A percentile compares a stretch with the other conserved stretches of the same genome.
Conservation (phyloP, 2,797 vertebrate species). For the Pseudopleuronectes americanus region DNA sequence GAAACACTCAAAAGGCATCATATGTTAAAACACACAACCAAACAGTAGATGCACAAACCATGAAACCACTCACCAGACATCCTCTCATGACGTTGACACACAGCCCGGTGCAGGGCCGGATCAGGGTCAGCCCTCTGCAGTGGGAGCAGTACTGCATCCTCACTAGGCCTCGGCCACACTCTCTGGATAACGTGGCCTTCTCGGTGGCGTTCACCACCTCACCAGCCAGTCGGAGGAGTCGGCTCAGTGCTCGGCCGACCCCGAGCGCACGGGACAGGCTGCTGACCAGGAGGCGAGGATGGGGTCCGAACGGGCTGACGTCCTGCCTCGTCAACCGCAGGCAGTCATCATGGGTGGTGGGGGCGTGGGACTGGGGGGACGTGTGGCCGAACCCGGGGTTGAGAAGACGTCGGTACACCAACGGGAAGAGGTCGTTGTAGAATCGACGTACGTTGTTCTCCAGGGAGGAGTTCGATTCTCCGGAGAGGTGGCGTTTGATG, state of each 20-base stretch:
- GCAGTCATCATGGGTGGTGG: constrained; percentile 78
- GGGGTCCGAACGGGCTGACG: constrained; percentile 87
- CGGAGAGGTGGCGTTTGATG: constrained; percentile 86
- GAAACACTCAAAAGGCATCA: no score
- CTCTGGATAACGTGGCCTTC: constrained; percentile 79
- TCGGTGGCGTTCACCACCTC: constrained; percentile 88
- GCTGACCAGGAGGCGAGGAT: constrained; percentile 83
- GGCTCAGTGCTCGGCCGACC: constrained; percentile 84
- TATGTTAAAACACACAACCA: neutral
- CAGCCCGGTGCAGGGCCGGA: constrained; percentile 88
- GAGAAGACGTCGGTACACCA: constrained; percentile 89
- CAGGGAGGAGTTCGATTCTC: constrained; percentile 79
- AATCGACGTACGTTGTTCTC: constrained; percentile 83
- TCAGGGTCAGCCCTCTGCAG: constrained; percentile 90
- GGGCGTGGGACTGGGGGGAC: constrained; percentile 55
- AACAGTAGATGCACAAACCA: neutral
- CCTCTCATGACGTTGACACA: constrained; percentile 92
- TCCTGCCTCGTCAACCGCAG: constrained; percentile 87
- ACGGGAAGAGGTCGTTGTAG: constrained; percentile 89
- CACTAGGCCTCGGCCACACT: constrained; percentile 87
- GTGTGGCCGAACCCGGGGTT: constrained; percentile 83
- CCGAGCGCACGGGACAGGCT: constrained; percentile 82
- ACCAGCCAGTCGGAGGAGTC: constrained; percentile 82
- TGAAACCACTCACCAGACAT: constrained; percentile 83
- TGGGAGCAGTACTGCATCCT: constrained; percentile 93